A percentile compares a stretch with the other conserved stretches of the same genome.
Evolutionary conservation across 1,140 invertebrate genomes (phyloP).

Genomic region (Drosophila littoralis): DNA sequence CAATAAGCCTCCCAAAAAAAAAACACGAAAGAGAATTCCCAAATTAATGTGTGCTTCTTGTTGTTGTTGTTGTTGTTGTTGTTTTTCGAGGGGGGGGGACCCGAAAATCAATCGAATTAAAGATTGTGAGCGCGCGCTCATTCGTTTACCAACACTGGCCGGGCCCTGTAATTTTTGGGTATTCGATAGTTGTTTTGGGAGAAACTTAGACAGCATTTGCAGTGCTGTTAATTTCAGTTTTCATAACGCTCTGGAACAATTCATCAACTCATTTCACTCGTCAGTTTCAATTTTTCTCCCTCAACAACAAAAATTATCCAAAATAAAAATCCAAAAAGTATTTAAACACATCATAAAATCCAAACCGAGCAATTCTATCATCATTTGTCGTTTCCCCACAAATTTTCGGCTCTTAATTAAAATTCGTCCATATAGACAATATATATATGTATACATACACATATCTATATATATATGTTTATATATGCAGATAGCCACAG

Average conservation of each 20-base stretch:
- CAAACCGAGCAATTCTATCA: constrained; percentile 13
- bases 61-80: background rate
- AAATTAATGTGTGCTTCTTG: background rate
- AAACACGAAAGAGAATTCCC: background rate
- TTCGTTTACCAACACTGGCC: constrained; percentile 27
- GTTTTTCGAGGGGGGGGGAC: background rate
- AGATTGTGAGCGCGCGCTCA: constrained; percentile 18
- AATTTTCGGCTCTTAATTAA: constrained; percentile 28
- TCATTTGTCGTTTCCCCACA: constrained; percentile 7
- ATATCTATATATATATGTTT: background rate
- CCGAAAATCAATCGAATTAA: constrained; percentile 47
- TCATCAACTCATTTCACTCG: constrained; percentile 46
- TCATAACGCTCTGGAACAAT: constrained; percentile 34
- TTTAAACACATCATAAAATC: constrained; percentile 25
- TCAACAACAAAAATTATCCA: constrained; percentile 57
- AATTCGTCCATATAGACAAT: background rate
- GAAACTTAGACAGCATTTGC: constrained; percentile 43
- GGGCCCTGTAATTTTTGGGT: background rate
- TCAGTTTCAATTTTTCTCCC: constrained; percentile 69
- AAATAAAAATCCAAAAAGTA: constrained; percentile 55
- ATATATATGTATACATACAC: background rate
- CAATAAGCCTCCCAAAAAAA: constrained; percentile 28
- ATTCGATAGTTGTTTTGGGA: background rate
- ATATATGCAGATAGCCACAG: constrained; percentile 9
- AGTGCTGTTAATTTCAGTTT: constrained; percentile 28